Percentiles rank a stretch among this genome's conserved stretches.
phyloP scores from a whole-genome alignment of 2,797 vertebrate species.

The Helostoma temminkii region DNA sequence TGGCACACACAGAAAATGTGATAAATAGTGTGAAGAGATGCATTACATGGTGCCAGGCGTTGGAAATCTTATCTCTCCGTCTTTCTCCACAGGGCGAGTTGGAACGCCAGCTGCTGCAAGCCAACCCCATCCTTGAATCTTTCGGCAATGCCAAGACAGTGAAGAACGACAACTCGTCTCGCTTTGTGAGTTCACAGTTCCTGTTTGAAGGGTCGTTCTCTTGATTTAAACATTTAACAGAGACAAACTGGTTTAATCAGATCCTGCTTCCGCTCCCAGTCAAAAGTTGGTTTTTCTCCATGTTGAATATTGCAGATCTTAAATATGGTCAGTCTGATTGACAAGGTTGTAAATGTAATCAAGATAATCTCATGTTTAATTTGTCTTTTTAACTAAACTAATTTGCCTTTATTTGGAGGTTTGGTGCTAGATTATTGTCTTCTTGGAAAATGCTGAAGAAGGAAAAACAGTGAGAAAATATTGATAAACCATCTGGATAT shows the following conservation, averaged over 20 bases:
- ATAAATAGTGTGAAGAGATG: conserved; percentile 89
- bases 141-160: conserved; percentile 99
- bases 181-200: conserved; percentile 90
- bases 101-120: conserved; percentile 97
- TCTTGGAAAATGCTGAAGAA: not conserved
- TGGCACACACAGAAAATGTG: conserved; percentile 61
- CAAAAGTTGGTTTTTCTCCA: no score
- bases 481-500: not conserved
- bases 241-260: not conserved
- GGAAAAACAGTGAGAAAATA: not conserved
- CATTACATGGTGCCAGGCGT: not conserved
- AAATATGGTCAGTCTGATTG: not conserved
- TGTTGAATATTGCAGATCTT: not conserved
- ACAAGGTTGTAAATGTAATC: not conserved
- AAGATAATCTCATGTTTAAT: not conserved
- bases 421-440: no score
- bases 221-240: conserved; percentile 22
- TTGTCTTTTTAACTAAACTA: not conserved
- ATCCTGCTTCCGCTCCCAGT: no score
- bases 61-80: conserved; percentile 30
- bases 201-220: conserved; percentile 28
- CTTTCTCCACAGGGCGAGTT: conserved; percentile 90
- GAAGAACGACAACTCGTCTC: conserved; percentile 99
- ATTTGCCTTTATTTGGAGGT: not conserved
- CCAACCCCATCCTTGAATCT: conserved; percentile 98